These are phyloP conservation scores for Apotomis capreana DNA, from an alignment of 2,888 invertebrate genomes.

Conservation along the genomic window DNA sequence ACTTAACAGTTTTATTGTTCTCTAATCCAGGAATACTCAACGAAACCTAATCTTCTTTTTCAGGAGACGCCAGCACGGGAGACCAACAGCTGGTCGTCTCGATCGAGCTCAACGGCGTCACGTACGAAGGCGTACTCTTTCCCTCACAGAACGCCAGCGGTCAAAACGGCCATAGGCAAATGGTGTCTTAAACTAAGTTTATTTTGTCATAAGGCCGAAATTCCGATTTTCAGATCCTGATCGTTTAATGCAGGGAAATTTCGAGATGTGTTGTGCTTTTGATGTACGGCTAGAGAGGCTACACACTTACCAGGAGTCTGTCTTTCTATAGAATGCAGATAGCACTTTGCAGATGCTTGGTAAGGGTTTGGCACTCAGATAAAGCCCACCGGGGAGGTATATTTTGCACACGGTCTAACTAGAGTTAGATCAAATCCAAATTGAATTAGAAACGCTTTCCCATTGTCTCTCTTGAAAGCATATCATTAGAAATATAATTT, in stretches of 20 bases:
- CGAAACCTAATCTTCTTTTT: constrained; percentile 40
- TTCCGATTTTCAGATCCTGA: constrained; percentile 45
- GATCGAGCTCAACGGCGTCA: constrained; percentile 97
- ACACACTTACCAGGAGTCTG: constrained; percentile 16
- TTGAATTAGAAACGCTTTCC: constrained; percentile 24
- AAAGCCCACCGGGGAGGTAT: constrained; percentile 14
- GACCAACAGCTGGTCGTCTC: constrained; percentile 96
- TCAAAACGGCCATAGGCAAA: constrained; percentile 74
- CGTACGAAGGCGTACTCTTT: constrained; percentile 97
- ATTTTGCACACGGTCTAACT: constrained; percentile 32
- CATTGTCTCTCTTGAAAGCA: constrained; percentile 38
- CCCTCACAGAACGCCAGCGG: constrained; percentile 72
- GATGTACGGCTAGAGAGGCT: constrained; percentile 23
- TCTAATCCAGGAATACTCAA: neutral
- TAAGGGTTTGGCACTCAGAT: neutral
- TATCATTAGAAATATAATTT: constrained; percentile 38
- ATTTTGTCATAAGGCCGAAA: constrained; percentile 25
- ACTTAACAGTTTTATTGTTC: too few species aligned
- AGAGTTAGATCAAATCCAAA: constrained; percentile 7
- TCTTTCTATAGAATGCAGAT: neutral
- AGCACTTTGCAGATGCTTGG: constrained; percentile 2
- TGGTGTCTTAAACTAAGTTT: constrained; percentile 68
- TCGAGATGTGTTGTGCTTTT: constrained; percentile 22
- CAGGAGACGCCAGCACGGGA: constrained; percentile 92
- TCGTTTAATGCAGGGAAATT: constrained; percentile 32